These are phyloP conservation scores for Scartelaos histophorus DNA, from an alignment of 2,113 vertebrate genomes.

Conservation along the genomic window DNA sequence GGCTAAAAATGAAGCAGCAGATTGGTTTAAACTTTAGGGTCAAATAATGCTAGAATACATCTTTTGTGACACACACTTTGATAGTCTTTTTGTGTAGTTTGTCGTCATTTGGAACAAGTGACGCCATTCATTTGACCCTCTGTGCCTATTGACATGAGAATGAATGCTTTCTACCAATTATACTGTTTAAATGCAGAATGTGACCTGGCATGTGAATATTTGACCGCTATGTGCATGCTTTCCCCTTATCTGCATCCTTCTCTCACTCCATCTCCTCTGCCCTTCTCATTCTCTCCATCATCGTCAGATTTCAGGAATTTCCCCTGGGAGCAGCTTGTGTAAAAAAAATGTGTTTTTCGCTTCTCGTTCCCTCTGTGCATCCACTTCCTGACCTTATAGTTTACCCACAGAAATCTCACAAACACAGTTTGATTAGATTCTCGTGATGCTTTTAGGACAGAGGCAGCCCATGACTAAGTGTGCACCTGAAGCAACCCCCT, in stretches of 20 bases:
- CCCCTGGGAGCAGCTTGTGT: constrained; percentile 45
- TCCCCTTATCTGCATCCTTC: constrained; percentile 58
- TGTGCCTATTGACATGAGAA: constrained; percentile 62
- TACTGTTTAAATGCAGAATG: constrained; percentile 72
- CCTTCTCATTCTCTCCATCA: constrained; percentile 36
- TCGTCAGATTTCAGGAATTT: constrained; percentile 71
- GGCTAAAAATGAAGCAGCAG: neutral
- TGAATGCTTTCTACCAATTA: constrained; percentile 70
- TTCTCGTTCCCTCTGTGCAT: constrained; percentile 9
- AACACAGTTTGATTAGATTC: constrained; percentile 1
- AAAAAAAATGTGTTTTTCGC: constrained; percentile 16
- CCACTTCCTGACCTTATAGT: neutral
- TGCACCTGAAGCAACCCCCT: constrained; percentile 67
- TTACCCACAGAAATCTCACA: constrained; percentile 7
- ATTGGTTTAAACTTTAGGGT: neutral
- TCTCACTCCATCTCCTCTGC: constrained; percentile 34
- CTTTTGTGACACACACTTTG: constrained; percentile 43
- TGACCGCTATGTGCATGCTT: constrained; percentile 67
- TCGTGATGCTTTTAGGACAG: neutral
- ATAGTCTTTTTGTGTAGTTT: constrained; percentile 42
- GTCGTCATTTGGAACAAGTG: constrained; percentile 62
- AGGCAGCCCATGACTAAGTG: neutral
- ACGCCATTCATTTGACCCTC: constrained; percentile 58
- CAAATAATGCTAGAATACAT: constrained; percentile 18
- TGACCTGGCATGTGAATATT: constrained; percentile 75